Evolutionary conservation across 2,888 invertebrate species (phyloP).

Genomic region (Calameuta pallipes): DNA sequence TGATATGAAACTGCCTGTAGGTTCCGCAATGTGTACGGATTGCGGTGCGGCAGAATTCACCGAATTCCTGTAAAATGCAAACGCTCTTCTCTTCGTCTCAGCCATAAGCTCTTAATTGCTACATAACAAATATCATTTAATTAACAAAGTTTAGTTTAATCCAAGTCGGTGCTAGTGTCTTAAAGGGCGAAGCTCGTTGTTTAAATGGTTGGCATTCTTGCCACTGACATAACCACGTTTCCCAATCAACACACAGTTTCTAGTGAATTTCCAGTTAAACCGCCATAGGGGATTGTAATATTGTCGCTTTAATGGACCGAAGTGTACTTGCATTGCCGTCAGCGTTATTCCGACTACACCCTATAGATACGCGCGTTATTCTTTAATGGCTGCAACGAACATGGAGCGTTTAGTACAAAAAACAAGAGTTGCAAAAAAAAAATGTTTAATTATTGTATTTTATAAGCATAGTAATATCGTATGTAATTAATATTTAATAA

Average conservation of each 20-base stretch:
- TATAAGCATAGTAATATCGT: too few species aligned
- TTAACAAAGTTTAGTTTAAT: slow-evolving; percentile 16
- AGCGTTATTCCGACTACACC: neutral
- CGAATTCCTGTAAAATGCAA: neutral
- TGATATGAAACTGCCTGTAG: neutral
- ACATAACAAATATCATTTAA: slow-evolving; percentile 19
- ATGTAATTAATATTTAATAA: neutral
- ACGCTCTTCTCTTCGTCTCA: neutral
- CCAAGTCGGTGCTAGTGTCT: slow-evolving; percentile 8
- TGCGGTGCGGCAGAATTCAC: neutral
- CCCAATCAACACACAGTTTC: slow-evolving; percentile 17
- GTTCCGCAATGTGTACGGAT: neutral
- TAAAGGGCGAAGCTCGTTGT: slow-evolving; percentile 12
- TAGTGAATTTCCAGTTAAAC: neutral
- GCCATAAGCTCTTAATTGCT: neutral
- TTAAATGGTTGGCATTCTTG: neutral
- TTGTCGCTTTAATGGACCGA: neutral
- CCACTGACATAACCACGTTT: slow-evolving; percentile 13
- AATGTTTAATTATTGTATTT: too few species aligned
- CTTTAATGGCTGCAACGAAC: neutral
- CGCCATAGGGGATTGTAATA: neutral
- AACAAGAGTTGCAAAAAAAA: too few species aligned
- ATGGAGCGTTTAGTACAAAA: neutral
- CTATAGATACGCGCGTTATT: neutral
- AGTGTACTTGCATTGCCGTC: neutral